Conservation (phyloP, 2,888 invertebrate species). For the Bellardia pandia region DNA sequence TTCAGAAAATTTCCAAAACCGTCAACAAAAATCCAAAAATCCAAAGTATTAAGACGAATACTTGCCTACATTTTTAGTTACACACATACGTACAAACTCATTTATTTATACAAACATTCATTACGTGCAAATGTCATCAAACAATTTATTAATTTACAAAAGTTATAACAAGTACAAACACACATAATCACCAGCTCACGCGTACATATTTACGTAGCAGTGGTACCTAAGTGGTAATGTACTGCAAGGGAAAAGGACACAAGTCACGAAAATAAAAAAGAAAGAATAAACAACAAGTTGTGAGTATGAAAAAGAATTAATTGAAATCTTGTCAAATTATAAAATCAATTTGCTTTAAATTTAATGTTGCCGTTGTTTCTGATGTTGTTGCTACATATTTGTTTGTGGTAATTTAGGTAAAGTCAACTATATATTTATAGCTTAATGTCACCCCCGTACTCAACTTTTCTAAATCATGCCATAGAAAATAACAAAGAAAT, state of each 20-base stretch:
- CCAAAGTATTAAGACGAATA: neutral
- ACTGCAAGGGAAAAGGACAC: constrained; percentile 5
- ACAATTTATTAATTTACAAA: constrained; percentile 26
- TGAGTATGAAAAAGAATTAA: constrained; percentile 10
- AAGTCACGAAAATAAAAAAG: neutral
- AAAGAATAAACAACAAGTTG: neutral
- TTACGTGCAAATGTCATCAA: neutral
- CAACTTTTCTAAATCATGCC: neutral
- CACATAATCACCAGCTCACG: neutral
- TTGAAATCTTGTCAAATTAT: constrained; percentile 52
- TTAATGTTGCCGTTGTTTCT: neutral
- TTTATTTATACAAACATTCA: neutral
- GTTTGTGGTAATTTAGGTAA: constrained; percentile 39
- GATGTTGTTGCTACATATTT: neutral
- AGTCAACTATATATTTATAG: constrained; percentile 35
- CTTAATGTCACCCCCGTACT: constrained; percentile 1
- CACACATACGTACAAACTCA: neutral
- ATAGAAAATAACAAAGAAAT: neutral
- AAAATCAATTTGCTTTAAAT: constrained; percentile 43
- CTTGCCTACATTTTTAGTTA: neutral
- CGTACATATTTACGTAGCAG: neutral
- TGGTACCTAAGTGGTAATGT: neutral
- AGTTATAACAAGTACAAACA: neutral
- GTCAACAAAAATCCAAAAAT: neutral
- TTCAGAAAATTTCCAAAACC: neutral